These are phyloP conservation scores for Sebastes fasciatus DNA, from an alignment of 2,113 vertebrate species.

Conservation along the genomic window DNA sequence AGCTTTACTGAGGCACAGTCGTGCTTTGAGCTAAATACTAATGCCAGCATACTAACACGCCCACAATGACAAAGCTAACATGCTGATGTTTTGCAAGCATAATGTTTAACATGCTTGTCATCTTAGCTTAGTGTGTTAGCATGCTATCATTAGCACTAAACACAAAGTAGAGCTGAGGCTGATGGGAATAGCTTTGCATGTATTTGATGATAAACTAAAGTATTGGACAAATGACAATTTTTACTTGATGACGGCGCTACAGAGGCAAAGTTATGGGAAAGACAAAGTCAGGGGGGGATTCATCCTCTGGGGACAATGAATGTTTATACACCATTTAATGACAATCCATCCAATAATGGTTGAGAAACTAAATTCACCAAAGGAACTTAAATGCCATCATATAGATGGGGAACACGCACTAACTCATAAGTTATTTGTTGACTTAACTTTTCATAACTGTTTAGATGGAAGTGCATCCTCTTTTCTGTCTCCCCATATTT, in stretches of 20 bases:
- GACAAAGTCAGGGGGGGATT: background rate
- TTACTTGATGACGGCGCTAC: background rate
- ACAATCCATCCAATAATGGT: background rate
- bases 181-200: no score
- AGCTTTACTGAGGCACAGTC: no score
- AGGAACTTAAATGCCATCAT: background rate
- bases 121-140: no score
- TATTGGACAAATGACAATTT: no score
- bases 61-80: no score
- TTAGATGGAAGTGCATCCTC: constrained; percentile 3
- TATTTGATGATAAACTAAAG: no score
- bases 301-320: background rate
- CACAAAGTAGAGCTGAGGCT: no score
- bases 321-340: background rate
- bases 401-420: background rate
- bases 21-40: no score
- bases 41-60: no score
- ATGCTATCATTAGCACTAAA: no score
- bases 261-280: background rate
- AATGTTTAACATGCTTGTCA: no score
- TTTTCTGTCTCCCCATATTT: constrained; percentile 6
- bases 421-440: background rate
- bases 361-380: background rate
- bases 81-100: no score
- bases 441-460: background rate